A percentile compares a stretch with the other conserved stretches of the same genome.
Evolutionary conservation across 1,140 invertebrate genomes (phyloP).

Genomic region (Teleopsis dalmanni): DNA sequence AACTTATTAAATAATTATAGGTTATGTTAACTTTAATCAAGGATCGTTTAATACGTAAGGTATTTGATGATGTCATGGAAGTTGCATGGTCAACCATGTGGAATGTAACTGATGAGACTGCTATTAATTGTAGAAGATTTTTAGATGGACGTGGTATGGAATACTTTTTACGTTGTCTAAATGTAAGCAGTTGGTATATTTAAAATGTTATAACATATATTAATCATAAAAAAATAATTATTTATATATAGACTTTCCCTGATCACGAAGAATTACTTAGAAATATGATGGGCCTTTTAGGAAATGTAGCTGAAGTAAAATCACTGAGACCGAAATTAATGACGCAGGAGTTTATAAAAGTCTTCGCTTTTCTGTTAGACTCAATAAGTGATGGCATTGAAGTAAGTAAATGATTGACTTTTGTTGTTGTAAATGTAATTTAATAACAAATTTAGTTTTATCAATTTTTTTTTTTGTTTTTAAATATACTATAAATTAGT

Average conservation of each 20-base stretch:
- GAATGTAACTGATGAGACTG: conserved; percentile 97
- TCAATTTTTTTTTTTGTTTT: not conserved
- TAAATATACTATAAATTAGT: not conserved
- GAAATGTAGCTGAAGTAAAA: conserved; percentile 93
- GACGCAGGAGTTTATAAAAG: conserved; percentile 72
- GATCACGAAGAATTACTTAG: conserved; percentile 80
- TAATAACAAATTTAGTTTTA: not conserved
- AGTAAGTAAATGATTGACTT: conserved; percentile 47
- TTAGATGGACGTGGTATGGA: conserved; percentile 78
- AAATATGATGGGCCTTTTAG: conserved; percentile 94
- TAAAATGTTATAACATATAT: conserved; percentile 1
- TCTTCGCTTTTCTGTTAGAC: conserved; percentile 78
- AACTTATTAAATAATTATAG: conserved; percentile 47
- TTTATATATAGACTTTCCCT: conserved; percentile 63
- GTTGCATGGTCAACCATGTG: conserved; percentile 97
- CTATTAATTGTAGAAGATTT: conserved; percentile 85
- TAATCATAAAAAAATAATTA: conserved; percentile 1
- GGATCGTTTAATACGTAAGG: conserved; percentile 59
- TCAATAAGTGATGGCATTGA: conserved; percentile 90
- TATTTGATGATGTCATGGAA: conserved; percentile 93
- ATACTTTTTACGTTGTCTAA: conserved; percentile 76
- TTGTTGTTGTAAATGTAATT: conserved; percentile 10
- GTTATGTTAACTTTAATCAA: conserved; percentile 81
- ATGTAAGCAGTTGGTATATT: conserved; percentile 47
- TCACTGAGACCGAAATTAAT: conserved; percentile 76